Base-by-base conservation (phyloP, 1,140 invertebrate genomes). In the Adoxophyes honmai region DNA sequence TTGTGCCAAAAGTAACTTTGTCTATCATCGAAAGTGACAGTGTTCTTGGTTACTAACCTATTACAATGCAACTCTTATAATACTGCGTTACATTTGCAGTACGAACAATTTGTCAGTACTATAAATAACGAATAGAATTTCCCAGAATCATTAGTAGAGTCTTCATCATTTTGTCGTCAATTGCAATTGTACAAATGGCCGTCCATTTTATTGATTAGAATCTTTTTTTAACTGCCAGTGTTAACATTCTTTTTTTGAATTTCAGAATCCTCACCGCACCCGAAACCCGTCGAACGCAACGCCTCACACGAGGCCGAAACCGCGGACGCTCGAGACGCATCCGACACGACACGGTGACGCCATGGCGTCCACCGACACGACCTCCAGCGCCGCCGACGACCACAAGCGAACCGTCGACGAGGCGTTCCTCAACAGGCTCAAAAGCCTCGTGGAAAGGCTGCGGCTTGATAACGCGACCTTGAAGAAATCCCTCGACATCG, bases 401-500 rank as follows among this genome's bases (percentile, higher is more conserved):
- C 78, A 83, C 76, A 86, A 87, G 81, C 83, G 86, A 48, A 83
- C 75, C 61, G 77, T 88, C 73, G 86, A 88, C 76, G 86, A 86
- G 52, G 78, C 83, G 67, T 87, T 88, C 76, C 76, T 88, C 9
- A 86, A 85, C 57, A 87, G 78, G 64, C 57, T 89, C 69, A 89
- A 87, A 73, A 71, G 73, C 62, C 80, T 88, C 68, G 79, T 89
- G 68, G 89, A 90, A 66, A 75, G 83, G 66, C 73, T 89, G 68
- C 73, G 88, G 63, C 81, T 87, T 70, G 89, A 90, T 21, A 89
- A 88, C 61, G 70, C 78, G 56, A 87, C 80, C 73, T 75, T 89
- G 72, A 89, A 89, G 75, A 89, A 85, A 59, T 77, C 81, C 66
- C 88, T 90, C 73, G 87, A 89, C 67, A 69, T 87, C 83, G 89